These are phyloP conservation scores for Datnioides undecimradiatus DNA, from an alignment of 2,113 vertebrate genomes.

Conservation along the genomic window DNA sequence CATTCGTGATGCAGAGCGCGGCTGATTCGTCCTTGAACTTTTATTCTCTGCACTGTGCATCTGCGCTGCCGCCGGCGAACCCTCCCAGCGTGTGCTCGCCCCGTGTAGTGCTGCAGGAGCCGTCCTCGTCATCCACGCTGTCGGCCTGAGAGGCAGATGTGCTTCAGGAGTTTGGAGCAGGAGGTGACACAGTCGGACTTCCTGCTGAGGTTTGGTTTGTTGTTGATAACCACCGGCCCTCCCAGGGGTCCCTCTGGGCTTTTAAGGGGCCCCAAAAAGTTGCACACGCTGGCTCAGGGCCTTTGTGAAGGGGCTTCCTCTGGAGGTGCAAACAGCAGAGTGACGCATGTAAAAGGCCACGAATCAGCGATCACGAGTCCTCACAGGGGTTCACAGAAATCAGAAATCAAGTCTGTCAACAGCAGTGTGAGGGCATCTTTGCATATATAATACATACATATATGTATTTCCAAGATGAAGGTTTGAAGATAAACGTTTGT, in stretches of 20 bases:
- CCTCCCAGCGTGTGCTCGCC: slow-evolving; percentile 15
- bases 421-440: no score
- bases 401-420: no score
- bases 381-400: no score
- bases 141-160: slow-evolving; percentile 6
- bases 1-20: slow-evolving; percentile 32
- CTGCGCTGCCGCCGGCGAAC: slow-evolving; percentile 6
- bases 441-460: no score
- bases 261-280: background rate
- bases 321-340: no score
- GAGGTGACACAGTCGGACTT: background rate
- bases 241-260: slow-evolving; percentile 2
- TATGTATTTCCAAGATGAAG: no score
- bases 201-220: slow-evolving; percentile 20
- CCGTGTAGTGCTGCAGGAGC: slow-evolving; percentile 14
- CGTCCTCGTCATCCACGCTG: background rate
- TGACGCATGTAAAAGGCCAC: no score
- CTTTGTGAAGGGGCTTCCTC: no score
- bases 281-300: no score
- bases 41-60: slow-evolving; percentile 14
- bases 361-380: no score
- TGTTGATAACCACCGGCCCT: slow-evolving; percentile 8
- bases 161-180: background rate
- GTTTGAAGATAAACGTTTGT: no score
- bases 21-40: slow-evolving; percentile 63